Evolutionary conservation across 2,888 invertebrate genomes (phyloP), one percentile per base, ranked within the genome.

Genomic region (Cryptus armator): DNA sequence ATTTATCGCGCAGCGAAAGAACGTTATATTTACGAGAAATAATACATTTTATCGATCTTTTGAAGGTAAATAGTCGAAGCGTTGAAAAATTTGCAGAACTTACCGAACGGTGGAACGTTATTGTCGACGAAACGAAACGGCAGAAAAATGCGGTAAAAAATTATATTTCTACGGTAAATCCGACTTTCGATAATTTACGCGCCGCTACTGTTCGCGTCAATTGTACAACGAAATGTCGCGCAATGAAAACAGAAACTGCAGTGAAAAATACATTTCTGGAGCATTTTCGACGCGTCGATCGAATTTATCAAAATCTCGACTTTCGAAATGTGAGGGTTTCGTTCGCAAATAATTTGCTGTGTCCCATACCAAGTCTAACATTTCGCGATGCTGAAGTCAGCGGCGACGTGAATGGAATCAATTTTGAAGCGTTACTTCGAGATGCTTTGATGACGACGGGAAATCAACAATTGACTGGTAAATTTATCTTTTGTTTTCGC

Each of bases 331-430:
- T 94, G 3, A 90, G 87, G 72, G 86, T 93, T 16, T 90, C 93
- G 3, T 76, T 72, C 43, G 74, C 88, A 6, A 81, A 87, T 2
- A 87, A 86, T 7, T 87, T 88, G 43, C 86, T 75, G 0, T 93
- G 93, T 79, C 93, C 93, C 1, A 51, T 87, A 16, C 88, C 90
- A 14, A 89, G 86, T 48, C 79, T 95, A 5, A 91, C 88, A 24
- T 92, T 95, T 2, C 91, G 94, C 78, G 91, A 95, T 37, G 87
- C 95, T 12, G 88, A 91, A 14, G 90, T 95, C 14, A 90, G 90
- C 2, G 95, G 94, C n/a, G 92, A 90, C 12, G 89, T 96, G 0
- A 96, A 96, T 89, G 93, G 94, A 10, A 89, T 94, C 3, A 91
- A 92, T 76, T 92, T 96, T 87, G 86, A 90, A 0, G 90, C 94